Base-by-base conservation (phyloP, 1,140 invertebrate species). In the Callitettix versicolor region DNA sequence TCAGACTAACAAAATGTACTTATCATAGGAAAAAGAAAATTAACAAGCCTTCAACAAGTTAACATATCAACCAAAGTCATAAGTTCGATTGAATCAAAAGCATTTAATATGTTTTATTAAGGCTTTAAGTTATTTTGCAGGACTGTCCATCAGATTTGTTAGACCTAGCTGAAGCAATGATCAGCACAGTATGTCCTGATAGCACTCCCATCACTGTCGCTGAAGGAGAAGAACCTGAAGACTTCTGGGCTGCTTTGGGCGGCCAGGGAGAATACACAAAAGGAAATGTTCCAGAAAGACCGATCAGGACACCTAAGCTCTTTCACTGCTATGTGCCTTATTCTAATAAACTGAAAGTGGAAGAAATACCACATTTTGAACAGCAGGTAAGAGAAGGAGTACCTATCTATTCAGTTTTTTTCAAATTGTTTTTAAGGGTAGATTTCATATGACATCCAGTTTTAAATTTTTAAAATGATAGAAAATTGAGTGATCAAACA, bases 181-280 rank as follows among this genome's bases (percentile, higher is more conserved):
- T 76, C 6, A 60, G 65, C 4, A 57, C 71, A n/a, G 73, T 84
- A 1, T 75, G 77, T 7, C 76, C 76, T 7, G 76, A 76, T 41
- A 69, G 73, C 7, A 71, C 75, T 2, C 26, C 75, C 1, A 68
- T 70, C 21, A 66, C 71, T 11, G 64, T 88, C 0, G 68, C 77
- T 51, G 86, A 89, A 69, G 85, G 81, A 1, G 76, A 79, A 1
- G 87, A 91, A 62, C 75, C 82, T 20, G 75, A 79, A 1, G 80
- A 79, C 15, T 89, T 91, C 71, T 91, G 86, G 87, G 70, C 75
- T 11, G 72, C 76, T 14, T 63, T 91, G 2, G 85, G 84, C 67
- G 83, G 82, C 20, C 72, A 80, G 61, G 72, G 72, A 43, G 69
- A 73, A 7, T 82, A 83, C 65, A 68, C 70, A 44, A 73, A 67